Evolutionary conservation across 2,888 invertebrate genomes (phyloP).

Genomic region (Stenolophus ochropezus): DNA sequence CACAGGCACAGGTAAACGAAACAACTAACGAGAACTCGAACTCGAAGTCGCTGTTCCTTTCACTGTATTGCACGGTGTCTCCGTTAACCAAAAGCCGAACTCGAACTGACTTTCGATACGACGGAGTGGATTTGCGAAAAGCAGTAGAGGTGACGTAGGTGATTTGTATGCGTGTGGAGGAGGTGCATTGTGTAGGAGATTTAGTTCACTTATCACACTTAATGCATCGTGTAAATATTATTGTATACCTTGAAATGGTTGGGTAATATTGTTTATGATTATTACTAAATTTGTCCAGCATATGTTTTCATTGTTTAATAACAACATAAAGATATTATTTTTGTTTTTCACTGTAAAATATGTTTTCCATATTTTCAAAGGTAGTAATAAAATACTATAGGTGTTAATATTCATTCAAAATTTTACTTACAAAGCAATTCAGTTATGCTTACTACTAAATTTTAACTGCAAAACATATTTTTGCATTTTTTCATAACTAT

Average conservation of each 20-base stretch:
- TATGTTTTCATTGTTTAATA: no score
- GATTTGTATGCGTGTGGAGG: neutral
- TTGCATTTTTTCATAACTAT: no score
- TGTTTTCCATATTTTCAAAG: no score
- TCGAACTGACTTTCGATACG: conserved; percentile 27
- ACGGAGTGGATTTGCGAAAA: conserved; percentile 24
- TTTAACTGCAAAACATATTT: no score
- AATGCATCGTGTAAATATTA: neutral
- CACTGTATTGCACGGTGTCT: conserved; percentile 63
- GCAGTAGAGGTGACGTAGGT: neutral
- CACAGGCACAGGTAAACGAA: no score
- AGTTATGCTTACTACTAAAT: no score
- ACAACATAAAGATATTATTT: no score
- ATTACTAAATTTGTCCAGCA: neutral
- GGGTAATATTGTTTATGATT: neutral
- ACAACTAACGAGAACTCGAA: conserved; percentile 46
- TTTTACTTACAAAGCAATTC: no score
- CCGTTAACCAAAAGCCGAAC: conserved; percentile 61
- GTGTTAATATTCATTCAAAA: no score
- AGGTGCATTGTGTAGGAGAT: neutral
- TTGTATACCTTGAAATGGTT: neutral
- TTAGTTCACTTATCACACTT: neutral
- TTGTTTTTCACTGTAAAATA: no score
- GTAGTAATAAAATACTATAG: no score
- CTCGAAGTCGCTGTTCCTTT: conserved; percentile 61